A percentile compares a stretch with the other conserved stretches of the same genome.
phyloP scores from a whole-genome alignment of 2,113 vertebrate genomes.

The Trochalopteron elliotii region DNA sequence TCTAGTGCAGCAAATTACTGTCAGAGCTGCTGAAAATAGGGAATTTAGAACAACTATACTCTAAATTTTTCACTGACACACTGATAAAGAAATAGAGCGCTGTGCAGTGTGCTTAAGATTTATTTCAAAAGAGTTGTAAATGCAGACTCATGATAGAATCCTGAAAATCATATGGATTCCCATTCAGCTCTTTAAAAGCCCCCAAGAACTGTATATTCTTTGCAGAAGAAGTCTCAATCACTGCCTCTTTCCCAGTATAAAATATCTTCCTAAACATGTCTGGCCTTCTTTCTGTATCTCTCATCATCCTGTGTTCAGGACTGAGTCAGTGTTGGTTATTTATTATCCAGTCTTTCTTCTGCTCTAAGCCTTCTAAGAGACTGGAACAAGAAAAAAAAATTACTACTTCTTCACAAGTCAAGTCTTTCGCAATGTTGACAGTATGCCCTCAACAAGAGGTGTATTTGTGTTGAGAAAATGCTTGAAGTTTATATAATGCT shows the following conservation, averaged over 20 bases:
- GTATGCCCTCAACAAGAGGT: accelerated
- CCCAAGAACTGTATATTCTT: not conserved
- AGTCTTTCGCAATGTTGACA: not conserved
- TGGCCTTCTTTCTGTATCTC: not conserved
- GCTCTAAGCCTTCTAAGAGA: not conserved
- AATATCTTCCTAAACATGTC: not conserved
- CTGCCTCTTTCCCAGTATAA: not conserved
- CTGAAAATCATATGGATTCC: not conserved
- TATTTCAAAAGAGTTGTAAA: not conserved
- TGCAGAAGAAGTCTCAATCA: not conserved
- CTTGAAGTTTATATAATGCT: not conserved
- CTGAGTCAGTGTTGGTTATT: not conserved
- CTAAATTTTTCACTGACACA: not conserved
- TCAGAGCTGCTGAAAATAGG: not conserved
- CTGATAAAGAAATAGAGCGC: not conserved
- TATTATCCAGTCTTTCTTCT: not conserved
- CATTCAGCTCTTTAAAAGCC: not conserved
- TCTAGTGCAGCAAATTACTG: not conserved
- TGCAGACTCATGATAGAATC: not conserved
- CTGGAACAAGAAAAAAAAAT: not conserved
- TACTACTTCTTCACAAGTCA: not conserved
- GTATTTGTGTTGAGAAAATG: not conserved
- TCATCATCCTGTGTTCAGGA: not conserved
- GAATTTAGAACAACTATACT: not conserved
- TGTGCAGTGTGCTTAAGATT: not conserved